Base-by-base conservation (phyloP, 2,888 invertebrate species). In the Vandiemenella viatica region DNA sequence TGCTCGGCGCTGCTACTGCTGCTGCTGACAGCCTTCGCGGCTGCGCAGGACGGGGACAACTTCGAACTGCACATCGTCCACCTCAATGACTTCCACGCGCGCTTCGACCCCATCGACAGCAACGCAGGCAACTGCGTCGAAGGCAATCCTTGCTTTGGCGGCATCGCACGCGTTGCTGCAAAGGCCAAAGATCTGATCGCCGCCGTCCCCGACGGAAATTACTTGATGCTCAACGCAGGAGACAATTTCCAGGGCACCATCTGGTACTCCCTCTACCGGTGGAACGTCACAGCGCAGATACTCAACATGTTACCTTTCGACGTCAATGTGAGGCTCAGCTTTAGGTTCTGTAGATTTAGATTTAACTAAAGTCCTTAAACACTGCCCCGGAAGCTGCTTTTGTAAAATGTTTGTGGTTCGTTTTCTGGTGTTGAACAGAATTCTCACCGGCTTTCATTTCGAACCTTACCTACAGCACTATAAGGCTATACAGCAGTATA, bases 181-280 rank as follows among this genome's bases (percentile, higher is more conserved):
- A 38, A 49, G 16, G 43, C 48, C 23, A 37, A 46, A 4, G 21
- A 48, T 3, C 19, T 48, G 22, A 13, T 45, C 19, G 40, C 48
- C 4, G 16, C 22, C 10, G 13, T 46, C 7, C 45, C 47, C 32
- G n/a, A n/a, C n/a, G n/a, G n/a, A n/a, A 64, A 81, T 52, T 71
- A 80, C 0, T 63, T 90, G 17, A 75, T 86, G 26, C 65, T 90
- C 48, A 86, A 88, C 61, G 88, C 81, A 0, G 89, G 89, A 0
- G 89, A 89, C 64, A 81, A 81, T 61, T 90, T 79, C 63, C 86
- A 87, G 62, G 89, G 89, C 0, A 87, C 87, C 0, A 70, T 85
- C n/a, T 89, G 85, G 83, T 87, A 86, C 60, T 80, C 78, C 16
- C 59, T 83, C 5, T 66, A 63, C 55, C 62, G 63, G 50, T 68